Base-by-base conservation (phyloP, 2,888 invertebrate species). In the Macrophya alboannulata region DNA sequence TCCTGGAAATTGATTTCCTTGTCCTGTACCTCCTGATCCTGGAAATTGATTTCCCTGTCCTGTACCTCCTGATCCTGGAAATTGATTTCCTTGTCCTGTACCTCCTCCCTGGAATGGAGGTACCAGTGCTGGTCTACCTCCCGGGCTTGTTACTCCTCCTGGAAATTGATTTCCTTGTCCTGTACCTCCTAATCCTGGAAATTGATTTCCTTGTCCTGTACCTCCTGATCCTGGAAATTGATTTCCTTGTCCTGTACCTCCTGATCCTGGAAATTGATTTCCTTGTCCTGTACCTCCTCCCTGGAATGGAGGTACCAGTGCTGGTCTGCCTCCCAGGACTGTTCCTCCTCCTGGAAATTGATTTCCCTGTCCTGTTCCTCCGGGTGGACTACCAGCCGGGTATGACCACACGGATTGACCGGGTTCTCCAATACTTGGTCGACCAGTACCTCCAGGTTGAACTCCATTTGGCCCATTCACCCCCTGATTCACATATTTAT, bases 401-500 rank as follows among this genome's bases (percentile, higher is more conserved):
- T 85, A 77, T 12, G 77, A 72, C 51, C 85, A 76, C 40, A 62
- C 65, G 31, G 59, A 31, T 65, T 82, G 17, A 10, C 21, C 68
- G 21, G 40, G 1, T n/a, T 65, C 43, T 48, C 45, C 15, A 12
- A 15, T 5, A 45, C 82, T 15, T 25, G 17, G 43, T 31, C 21
- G 17, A 43, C 68, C 40, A n/a, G 6, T 45, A 45, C 31, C 51
- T 83, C 45, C 83, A 31, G 31, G 84, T 85, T 1, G 86, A 86
- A 59, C 90, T 88, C 71, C 89, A 87, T 31, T 89, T 86, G n/a
- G 89, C 79, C 25, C 21, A 45, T 74, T 74, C 10, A 10, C 86
- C 86, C 87, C 91, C 90, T 55, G 89, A 31, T 55, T 91, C 88
- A 71, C 71, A 9, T 68, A 76, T n/a, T 55, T 91, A 88, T 40